phyloP scores from a whole-genome alignment of 2,888 invertebrate genomes.

The Eledona agricola region DNA sequence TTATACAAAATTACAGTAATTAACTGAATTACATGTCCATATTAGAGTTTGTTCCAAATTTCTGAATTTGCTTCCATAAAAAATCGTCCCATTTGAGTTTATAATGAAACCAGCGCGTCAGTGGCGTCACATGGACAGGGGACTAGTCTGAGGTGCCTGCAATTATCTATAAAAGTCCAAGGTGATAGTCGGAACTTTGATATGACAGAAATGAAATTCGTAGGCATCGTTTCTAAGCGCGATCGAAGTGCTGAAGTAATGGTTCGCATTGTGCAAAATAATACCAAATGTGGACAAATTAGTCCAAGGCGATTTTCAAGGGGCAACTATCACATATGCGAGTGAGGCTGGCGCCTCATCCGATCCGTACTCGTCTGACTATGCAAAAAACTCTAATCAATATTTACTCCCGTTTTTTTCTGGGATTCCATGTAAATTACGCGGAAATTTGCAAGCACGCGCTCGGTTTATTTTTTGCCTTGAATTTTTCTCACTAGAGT shows the following conservation, averaged over 20 bases:
- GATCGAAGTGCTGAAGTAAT: constrained; percentile 28
- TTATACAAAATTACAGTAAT: too few relatives aligned
- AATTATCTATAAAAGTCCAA: constrained; percentile 13
- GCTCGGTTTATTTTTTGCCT: too few relatives aligned
- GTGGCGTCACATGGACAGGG: constrained; percentile 1
- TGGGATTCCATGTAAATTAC: constrained; percentile 1
- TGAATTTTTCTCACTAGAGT: too few relatives aligned
- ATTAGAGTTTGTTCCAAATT: too few relatives aligned
- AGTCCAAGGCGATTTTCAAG: constrained; percentile 49
- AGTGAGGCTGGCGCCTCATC: constrained; percentile 47
- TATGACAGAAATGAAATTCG: constrained; percentile 4
- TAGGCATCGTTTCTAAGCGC: neutral
- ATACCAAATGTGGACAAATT: constrained; percentile 52
- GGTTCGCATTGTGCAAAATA: constrained; percentile 47
- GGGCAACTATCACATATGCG: constrained; percentile 36
- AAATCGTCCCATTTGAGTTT: neutral
- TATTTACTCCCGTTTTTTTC: neutral
- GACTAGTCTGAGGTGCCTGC: too few relatives aligned
- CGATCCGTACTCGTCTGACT: too few relatives aligned
- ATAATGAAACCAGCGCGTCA: constrained; percentile 1
- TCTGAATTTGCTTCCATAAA: too few relatives aligned
- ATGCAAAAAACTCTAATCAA: constrained; percentile 10
- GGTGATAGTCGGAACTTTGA: constrained; percentile 28
- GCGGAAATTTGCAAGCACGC: too few relatives aligned
- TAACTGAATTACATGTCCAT: too few relatives aligned